Base-by-base conservation (phyloP, 2,113 vertebrate genomes). In the Arothron firmamentum region DNA sequence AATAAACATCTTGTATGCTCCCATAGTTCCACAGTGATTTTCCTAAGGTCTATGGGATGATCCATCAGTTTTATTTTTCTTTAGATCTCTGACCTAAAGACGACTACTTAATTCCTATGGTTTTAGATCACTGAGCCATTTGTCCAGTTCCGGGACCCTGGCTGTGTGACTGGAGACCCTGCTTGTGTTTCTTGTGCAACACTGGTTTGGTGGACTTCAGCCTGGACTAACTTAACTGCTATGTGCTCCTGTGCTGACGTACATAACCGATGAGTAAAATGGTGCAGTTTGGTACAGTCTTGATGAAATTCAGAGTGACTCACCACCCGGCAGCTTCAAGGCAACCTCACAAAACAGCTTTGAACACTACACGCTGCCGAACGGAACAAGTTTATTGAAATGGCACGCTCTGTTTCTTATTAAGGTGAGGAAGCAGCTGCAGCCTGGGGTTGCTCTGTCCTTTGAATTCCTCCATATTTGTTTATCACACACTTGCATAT, bases 241-340 rank as follows among this genome's bases (percentile, higher is more conserved):
- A 2, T 51, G 42, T 48, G 53, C 51, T 21, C 51, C 31, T 43
- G 20, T 56, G 5, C 10, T 31, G 16, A 45, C 13, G 13, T 45
- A 14, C 43, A 16, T 4, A 14, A 15, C 13, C 13, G 56, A 52
- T 61, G 46, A 65, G 57, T 74, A 13, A 68, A 41, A 62, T 47
- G 56, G 41, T 31, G 42, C 38, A 50, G 20, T 57, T 67, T 47
- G 17, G 31, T 15, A 38, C 53, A 31, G n/a, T 64, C 74, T 57
- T 52, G 21, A 75, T 63, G 63, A 31, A 19, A 62, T 63, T 62
- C 14, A 41, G 52, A 61, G 72, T 2, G 15, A 66, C 15, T 69
- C 38, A 46, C 65, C 47, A 41, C 41, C 54, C 62, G 69, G 54
- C 63, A 64, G 63, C 58, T 58, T 72, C 46, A 52, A 72, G 50